Base-by-base conservation (phyloP, 2,888 invertebrate species). In the Drosophila neutralis region DNA sequence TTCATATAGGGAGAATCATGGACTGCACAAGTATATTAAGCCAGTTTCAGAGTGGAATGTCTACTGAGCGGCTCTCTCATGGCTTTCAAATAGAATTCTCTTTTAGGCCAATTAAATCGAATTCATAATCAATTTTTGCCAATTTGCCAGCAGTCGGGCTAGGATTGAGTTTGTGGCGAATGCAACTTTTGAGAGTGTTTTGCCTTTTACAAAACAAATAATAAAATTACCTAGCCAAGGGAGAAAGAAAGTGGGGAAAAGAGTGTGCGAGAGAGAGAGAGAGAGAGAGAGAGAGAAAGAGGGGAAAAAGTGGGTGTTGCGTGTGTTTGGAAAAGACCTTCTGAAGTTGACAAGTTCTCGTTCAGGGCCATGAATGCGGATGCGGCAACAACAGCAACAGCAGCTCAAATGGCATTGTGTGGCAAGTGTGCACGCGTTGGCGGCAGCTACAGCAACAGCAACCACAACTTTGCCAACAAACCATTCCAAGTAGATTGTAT, bases 291-390 rank as follows among this genome's bases (percentile, higher is more conserved):
- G 24, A 11, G 7, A 13, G n/a, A 27, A 7, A 36, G 15, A 36
- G 36, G 18, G 18, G 15, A n/a, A 27, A 1, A 1, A 21, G 45
- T 31, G 52, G 1, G 15, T 21, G 48, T 38, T 49, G 40, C 38
- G 27, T 57, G 27, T 49, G 27, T 33, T 35, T 49, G 35, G 31
- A 54, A 56, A 69, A 51, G 70, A 70, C 53, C 72, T 80, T 76
- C 68, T 80, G 82, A 66, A 70, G 73, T 82, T 84, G 79, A 79
- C 89, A 87, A 81, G 82, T 80, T 80, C 74, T 72, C 76, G 80
- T 82, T 85, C 76, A 83, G 81, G 85, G 85, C 69, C 80, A 84
- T 61, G 76, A 68, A 62, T 76, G 72, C 76, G 69, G 56, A 63
- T 68, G 66, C 54, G 67, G 79, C 73, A 59, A 60, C 57, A 66